Evolutionary conservation across 2,797 vertebrate genomes (phyloP).

Genomic region (Lerista edwardsae): DNA sequence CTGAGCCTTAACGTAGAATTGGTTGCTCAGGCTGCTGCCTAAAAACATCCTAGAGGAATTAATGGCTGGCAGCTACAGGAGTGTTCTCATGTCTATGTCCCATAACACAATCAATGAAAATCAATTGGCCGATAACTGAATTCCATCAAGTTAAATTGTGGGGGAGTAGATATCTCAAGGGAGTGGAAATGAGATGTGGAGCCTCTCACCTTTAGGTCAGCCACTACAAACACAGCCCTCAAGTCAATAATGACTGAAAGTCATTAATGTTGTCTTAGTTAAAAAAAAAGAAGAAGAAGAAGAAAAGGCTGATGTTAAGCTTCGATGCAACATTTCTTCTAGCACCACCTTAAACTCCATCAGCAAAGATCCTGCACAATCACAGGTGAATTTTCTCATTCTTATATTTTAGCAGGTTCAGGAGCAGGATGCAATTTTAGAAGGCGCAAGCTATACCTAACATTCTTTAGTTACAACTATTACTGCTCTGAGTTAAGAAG

Average conservation of each 20-base stretch:
- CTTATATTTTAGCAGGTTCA: conserved; percentile 15
- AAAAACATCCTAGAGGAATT: conserved; percentile 38
- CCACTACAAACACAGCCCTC: conserved; percentile 56
- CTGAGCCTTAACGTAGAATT: conserved; percentile 12
- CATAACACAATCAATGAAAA: conserved; percentile 68
- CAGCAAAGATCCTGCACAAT: conserved; percentile 38
- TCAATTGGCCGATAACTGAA: conserved; percentile 70
- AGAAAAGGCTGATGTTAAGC: conserved; percentile 51
- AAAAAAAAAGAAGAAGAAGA: conserved; percentile 22
- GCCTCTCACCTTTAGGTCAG: conserved; percentile 63
- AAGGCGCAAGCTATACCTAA: background rate
- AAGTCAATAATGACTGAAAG: conserved; percentile 64
- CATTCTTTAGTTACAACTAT: background rate
- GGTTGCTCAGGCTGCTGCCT: background rate
- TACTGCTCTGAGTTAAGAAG: background rate
- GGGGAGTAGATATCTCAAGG: conserved; percentile 46
- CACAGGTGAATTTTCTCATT: conserved; percentile 28
- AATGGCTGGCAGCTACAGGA: conserved; percentile 49
- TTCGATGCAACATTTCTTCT: conserved; percentile 47
- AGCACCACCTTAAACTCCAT: conserved; percentile 44
- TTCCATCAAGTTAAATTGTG: conserved; percentile 69
- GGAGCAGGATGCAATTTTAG: background rate
- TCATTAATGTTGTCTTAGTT: conserved; percentile 57
- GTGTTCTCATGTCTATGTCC: conserved; percentile 59
- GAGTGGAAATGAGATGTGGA: conserved; percentile 64